Evolutionary conservation across 2,888 invertebrate genomes (phyloP).

Genomic region (Drosophila barbarae): DNA sequence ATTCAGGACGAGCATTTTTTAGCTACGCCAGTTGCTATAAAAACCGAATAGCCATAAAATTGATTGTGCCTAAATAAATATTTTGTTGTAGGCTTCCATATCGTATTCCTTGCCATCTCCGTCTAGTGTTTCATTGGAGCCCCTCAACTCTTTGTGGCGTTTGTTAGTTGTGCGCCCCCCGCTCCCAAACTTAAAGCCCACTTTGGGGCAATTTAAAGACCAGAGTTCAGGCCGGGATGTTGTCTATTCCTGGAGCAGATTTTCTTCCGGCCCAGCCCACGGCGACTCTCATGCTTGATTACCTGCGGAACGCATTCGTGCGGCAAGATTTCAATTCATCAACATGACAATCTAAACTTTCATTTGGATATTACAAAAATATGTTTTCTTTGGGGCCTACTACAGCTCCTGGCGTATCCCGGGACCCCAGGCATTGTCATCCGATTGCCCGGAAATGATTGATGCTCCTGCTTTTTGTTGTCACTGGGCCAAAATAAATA

Average conservation of each 20-base stretch:
- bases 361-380: conserved; percentile 62
- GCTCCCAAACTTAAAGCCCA: conserved; percentile 7
- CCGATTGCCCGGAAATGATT: conserved; percentile 72
- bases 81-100: conserved; percentile 43
- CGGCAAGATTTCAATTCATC: conserved; percentile 74
- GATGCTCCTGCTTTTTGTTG: conserved; percentile 47
- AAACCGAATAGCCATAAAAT: conserved; percentile 68
- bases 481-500: conserved; percentile 57
- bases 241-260: conserved; percentile 48
- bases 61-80: conserved; percentile 73
- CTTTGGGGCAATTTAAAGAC: conserved; percentile 39
- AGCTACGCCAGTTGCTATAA: conserved; percentile 46
- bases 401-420: conserved; percentile 10
- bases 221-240: conserved; percentile 40
- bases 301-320: conserved; percentile 67
- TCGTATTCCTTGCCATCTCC: background rate
- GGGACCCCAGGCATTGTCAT: conserved; percentile 35
- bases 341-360: conserved; percentile 65
- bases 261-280: conserved; percentile 1
- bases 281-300: conserved; percentile 62
- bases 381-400: conserved; percentile 24
- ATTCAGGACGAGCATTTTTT: conserved; percentile 56
- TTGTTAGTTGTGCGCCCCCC: conserved; percentile 35
- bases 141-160: conserved; percentile 41
- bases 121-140: conserved; percentile 9